Evolutionary conservation across 2,797 vertebrate genomes (phyloP).

Genomic region (Sebastes hubbsi): DNA sequence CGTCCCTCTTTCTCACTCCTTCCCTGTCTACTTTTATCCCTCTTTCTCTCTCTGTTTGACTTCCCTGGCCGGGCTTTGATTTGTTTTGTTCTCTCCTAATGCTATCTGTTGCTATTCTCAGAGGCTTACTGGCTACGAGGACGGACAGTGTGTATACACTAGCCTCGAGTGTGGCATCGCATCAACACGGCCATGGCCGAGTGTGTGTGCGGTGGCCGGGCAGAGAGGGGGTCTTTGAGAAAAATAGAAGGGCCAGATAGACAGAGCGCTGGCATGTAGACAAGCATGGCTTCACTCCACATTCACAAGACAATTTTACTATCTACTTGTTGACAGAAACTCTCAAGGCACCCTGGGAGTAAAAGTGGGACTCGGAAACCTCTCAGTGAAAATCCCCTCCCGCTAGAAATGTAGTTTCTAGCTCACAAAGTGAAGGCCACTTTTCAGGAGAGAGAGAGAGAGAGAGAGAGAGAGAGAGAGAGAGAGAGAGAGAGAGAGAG

Average conservation of each 20-base stretch:
- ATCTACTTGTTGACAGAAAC: constrained; percentile 56
- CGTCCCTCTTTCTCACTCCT: constrained; percentile 32
- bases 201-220: background rate
- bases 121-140: constrained; percentile 31
- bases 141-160: constrained; percentile 49
- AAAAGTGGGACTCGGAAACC: constrained; percentile 5
- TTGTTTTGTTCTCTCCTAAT: constrained; percentile 61
- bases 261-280: constrained; percentile 21
- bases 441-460: background rate
- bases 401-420: background rate
- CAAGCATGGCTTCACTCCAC: constrained; percentile 36
- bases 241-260: constrained; percentile 17
- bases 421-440: background rate
- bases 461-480: background rate
- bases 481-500: constrained; percentile 2
- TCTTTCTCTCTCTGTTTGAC: constrained; percentile 48
- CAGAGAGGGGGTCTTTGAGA: background rate
- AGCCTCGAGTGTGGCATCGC: constrained; percentile 40
- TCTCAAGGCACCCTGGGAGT: constrained; percentile 21
- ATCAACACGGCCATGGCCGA: constrained; percentile 22
- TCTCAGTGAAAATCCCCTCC: background rate
- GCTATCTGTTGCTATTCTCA: constrained; percentile 68
- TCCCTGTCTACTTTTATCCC: constrained; percentile 18
- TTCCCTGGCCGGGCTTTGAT: constrained; percentile 46
- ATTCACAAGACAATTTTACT: constrained; percentile 52